Base-by-base conservation (phyloP, 2,888 invertebrate species). In the Drosophila meridiana region DNA sequence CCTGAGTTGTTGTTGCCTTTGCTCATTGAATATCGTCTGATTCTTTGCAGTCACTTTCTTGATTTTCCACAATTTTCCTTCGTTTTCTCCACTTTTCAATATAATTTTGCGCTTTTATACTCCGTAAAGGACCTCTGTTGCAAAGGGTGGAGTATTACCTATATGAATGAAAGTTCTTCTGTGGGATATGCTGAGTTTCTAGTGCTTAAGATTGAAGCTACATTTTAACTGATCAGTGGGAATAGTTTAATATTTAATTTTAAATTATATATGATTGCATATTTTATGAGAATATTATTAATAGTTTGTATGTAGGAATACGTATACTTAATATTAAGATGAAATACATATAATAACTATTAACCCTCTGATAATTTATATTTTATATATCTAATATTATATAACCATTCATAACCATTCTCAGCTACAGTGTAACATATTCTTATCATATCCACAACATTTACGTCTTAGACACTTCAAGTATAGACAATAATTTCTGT, bases 11-110 rank as follows among this genome's bases (percentile, higher is more conserved):
- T 86, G 65, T 77, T 78, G 83, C 68, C 70, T 73, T 73, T 77
- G 62, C 80, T 77, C 71, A 50, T 70, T 80, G 82, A 82, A 86
- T 80, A 78, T 73, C 60, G 72, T 55, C 74, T 74, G 83, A 78
- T 67, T 78, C 70, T 73, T 61, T 43, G 74, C 66, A 76, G 42
- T 62, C 58, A 64, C 52, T 76, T 78, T 69, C 63, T 73, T 87
- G 60, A 69, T 71, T 82, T 77, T 74, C 47, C 65, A 71, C 60
- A 70, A 42, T 48, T 69, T 69, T n/a, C 36, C 57, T 57, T 64
- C 38, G 26, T 77, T 78, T 65, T 42, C 52, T 53, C 34, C 26
- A 38, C 67, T 40, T 55, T 64, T 80, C 61, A 59, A 72, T 61
- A 82, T 70, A 73, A 64, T 77, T 77, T 71, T 70, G 36, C 36